phyloP scores from a whole-genome alignment of 1,140 invertebrate species.

The Homalodisca vitripennis region DNA sequence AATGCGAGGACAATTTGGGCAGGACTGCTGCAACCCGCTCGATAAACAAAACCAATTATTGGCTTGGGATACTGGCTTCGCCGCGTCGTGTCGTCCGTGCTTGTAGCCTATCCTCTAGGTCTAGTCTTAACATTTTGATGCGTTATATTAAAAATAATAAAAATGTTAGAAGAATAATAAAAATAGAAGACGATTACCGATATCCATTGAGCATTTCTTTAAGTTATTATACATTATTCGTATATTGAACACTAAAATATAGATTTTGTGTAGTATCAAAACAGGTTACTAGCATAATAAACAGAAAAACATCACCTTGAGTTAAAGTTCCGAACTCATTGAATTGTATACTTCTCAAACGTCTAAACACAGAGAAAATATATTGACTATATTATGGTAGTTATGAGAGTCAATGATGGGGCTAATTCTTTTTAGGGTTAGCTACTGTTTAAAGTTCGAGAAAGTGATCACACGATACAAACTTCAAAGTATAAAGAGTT shows the following conservation, averaged over 20 bases:
- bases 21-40: slow-evolving; percentile 3
- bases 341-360: too few relatives aligned
- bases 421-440: too few relatives aligned
- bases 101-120: neutral
- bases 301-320: too few relatives aligned
- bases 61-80: neutral
- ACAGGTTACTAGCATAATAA: too few relatives aligned
- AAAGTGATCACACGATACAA: neutral
- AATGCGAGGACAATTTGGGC: slow-evolving; percentile 23
- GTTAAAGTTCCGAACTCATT: too few relatives aligned
- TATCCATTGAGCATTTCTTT: neutral
- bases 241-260: too few relatives aligned
- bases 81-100: neutral
- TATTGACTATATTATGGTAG: too few relatives aligned
- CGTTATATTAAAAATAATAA: neutral
- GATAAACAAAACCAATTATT: slow-evolving; percentile 27
- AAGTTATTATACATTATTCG: neutral
- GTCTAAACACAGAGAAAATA: too few relatives aligned
- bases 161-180: neutral
- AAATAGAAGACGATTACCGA: neutral
- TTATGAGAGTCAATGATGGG: too few relatives aligned
- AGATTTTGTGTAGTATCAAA: too few relatives aligned
- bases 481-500: neutral
- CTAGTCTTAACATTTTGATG: neutral
- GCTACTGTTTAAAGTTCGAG: neutral